Evolutionary conservation across 1,140 invertebrate genomes (phyloP).

Genomic region (Zaprionus kolodkinae): DNA sequence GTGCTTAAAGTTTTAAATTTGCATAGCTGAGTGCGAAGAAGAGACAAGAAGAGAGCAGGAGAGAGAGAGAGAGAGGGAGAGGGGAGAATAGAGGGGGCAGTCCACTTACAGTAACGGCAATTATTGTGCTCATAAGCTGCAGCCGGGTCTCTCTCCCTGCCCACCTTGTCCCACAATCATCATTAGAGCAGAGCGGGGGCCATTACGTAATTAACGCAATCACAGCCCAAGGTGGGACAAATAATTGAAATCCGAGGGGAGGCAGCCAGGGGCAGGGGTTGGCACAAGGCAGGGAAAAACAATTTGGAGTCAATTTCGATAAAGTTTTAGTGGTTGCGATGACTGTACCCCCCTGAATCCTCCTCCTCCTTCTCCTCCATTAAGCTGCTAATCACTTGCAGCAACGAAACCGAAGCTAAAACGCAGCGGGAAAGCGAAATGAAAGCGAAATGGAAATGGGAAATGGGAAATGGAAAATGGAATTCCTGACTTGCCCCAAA

Average conservation of each 20-base stretch:
- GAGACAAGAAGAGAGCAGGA: neutral
- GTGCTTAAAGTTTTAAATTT: slow-evolving; percentile 81
- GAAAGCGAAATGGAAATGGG: slow-evolving; percentile 27
- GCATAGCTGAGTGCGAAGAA: slow-evolving; percentile 57
- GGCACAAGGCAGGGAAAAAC: slow-evolving; percentile 30
- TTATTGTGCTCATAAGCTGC: slow-evolving; percentile 73
- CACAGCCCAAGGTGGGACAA: slow-evolving; percentile 55
- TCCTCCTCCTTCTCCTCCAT: slow-evolving; percentile 32
- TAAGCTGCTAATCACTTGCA: slow-evolving; percentile 80
- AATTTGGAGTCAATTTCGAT: slow-evolving; percentile 81
- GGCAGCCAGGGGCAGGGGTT: neutral
- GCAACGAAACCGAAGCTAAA: slow-evolving; percentile 56
- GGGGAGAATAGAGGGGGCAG: neutral
- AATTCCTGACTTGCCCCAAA: slow-evolving; percentile 59
- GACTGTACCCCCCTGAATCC: neutral
- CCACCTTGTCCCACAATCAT: slow-evolving; percentile 52
- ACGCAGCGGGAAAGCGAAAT: slow-evolving; percentile 17
- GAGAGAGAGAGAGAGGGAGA: neutral
- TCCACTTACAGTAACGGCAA: slow-evolving; percentile 55
- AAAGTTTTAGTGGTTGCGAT: slow-evolving; percentile 65
- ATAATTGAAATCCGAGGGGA: slow-evolving; percentile 67
- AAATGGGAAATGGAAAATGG: slow-evolving; percentile 34
- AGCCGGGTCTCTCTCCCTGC: neutral
- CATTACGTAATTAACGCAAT: slow-evolving; percentile 82
- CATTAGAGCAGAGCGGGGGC: slow-evolving; percentile 66